These are phyloP conservation scores for Agrenia bidenticulata DNA, from an alignment of 2,888 invertebrate genomes.

Conservation along the genomic window DNA sequence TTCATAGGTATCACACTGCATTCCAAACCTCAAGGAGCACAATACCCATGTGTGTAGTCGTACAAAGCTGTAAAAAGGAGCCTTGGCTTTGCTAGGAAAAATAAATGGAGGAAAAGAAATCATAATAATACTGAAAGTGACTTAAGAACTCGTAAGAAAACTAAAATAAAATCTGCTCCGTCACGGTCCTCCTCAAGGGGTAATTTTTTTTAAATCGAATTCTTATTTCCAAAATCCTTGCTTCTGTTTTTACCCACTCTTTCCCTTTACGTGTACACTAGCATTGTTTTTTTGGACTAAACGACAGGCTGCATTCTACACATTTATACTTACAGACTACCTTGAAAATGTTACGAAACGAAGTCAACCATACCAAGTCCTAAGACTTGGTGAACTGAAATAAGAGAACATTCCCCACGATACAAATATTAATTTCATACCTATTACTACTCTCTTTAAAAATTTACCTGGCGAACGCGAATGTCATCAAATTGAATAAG, in stretches of 20 bases:
- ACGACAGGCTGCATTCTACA: background rate
- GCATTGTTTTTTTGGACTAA: background rate
- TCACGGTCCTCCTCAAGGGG: slow-evolving; percentile 17
- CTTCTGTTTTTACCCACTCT: background rate
- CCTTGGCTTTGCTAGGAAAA: background rate
- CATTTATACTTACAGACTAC: background rate
- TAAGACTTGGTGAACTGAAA: slow-evolving; percentile 12
- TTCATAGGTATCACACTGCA: slow-evolving; percentile 11
- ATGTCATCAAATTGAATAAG: no score
- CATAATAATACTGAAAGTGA: slow-evolving; percentile 11
- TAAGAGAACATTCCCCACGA: slow-evolving; percentile 9
- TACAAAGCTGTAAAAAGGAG: background rate
- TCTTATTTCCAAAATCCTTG: slow-evolving; percentile 1
- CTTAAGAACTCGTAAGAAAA: slow-evolving; percentile 4
- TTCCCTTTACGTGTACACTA: background rate
- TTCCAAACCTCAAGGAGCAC: slow-evolving; percentile 3
- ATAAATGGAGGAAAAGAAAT: slow-evolving; percentile 8
- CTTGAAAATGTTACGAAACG: slow-evolving; percentile 4
- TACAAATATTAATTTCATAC: background rate
- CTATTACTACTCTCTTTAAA: background rate
- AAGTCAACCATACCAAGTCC: slow-evolving; percentile 16
- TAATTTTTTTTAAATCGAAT: slow-evolving; percentile 5
- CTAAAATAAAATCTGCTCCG: slow-evolving; percentile 13
- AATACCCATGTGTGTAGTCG: background rate
- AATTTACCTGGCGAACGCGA: no score